Evolutionary conservation across 64 coral and sea anemone species (phyloP), one percentile per base, ranked within the genome.

Genomic region (Montipora efflorescens): DNA sequence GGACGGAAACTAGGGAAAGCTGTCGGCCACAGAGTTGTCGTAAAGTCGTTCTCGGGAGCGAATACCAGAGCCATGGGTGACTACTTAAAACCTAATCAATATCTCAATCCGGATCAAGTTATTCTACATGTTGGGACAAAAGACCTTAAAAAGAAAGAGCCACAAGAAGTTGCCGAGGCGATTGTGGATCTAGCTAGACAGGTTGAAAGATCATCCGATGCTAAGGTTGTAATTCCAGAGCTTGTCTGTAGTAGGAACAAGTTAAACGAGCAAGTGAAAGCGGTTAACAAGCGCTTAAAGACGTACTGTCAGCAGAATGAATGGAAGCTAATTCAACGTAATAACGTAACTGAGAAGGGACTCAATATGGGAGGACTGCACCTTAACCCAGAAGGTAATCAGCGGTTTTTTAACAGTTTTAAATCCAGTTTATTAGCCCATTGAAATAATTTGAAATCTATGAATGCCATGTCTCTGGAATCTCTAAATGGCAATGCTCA

Each of bases 131-230:
- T 74, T 0, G 16, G 70, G 4, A 74, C 70, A 8, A 74, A 74
- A 1, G 70, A 74, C 18, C 70, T 74, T 21, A 74, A 74, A 74
- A 23, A 23, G 13, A 74, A 22, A 7, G 70, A 74, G 18, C 70
- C 70, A 23, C 13, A 74, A 8, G 70, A 7, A 8, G 70, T 74
- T 74, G 70, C 18, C 13, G 70, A 74, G 6, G 16, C 70, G 23
- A 74, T 74, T 74, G 70, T 28, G 23, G 70, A 74, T 74, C 70
- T 74, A n/a, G n/a, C 19, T n/a, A 74, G 18, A 22, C n/a, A 74
- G 70, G 18, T 74, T 22, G 70, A 74, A 18, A 22, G 23, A 7
- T 22, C 70, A 13, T 74, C 13, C 9, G 70, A 74, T 28, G n/a
- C 70, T 9, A 28, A 22, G 18, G 23, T 74, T 22, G n/a, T 22